A percentile compares a stretch with the other conserved stretches of the same genome.
phyloP scores from a whole-genome alignment of 2,888 invertebrate genomes.

The Helicoverpa assulta region DNA sequence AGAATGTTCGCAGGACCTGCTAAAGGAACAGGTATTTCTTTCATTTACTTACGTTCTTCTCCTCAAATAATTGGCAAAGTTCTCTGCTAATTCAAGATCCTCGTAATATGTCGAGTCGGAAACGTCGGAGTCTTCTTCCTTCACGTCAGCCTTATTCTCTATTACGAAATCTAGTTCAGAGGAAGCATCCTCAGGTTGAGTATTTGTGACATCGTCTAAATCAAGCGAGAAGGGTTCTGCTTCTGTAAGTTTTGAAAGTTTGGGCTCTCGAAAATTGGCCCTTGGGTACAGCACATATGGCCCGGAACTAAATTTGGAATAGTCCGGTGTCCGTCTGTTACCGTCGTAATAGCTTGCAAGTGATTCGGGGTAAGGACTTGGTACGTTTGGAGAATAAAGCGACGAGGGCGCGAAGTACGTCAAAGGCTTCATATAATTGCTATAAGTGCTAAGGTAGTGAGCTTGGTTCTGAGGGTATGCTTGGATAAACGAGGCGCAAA shows the following conservation, averaged over 20 bases:
- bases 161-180: not conserved
- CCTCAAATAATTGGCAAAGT: conserved; percentile 43
- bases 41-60: conserved; percentile 29
- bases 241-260: not conserved
- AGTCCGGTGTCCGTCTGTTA: not conserved
- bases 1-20: too few species aligned
- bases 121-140: not conserved
- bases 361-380: too few species aligned
- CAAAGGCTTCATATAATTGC: not conserved
- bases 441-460: not conserved
- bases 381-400: too few species aligned
- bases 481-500: conserved; percentile 9
- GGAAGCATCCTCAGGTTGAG: not conserved
- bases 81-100: conserved; percentile 32
- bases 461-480: not conserved
- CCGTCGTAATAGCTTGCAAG: too few species aligned
- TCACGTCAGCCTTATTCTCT: not conserved
- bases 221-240: conserved; percentile 3
- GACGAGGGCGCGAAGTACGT: too few species aligned
- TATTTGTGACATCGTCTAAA: not conserved
- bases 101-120: conserved; percentile 27
- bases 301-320: not conserved
- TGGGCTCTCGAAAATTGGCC: not conserved
- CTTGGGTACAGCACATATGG: not conserved
- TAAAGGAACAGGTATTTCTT: not conserved